Base-by-base conservation (phyloP, 2,113 vertebrate species). In the Macaca nemestrina region DNA sequence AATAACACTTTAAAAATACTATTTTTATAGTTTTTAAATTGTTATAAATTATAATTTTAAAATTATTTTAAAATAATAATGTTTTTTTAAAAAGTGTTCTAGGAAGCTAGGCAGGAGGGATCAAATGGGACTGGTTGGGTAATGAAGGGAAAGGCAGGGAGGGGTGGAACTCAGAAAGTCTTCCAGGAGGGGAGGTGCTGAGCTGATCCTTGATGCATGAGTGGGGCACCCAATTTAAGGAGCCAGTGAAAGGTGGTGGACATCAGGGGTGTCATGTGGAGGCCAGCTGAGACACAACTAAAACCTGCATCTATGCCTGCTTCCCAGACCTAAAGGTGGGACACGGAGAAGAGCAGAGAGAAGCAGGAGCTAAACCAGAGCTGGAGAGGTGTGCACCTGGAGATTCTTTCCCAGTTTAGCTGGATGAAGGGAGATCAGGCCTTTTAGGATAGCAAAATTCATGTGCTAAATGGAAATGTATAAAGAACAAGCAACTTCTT, bases 381-480 rank as follows among this genome's bases (percentile, higher is more conserved):
- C 8, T 11, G 11, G 18, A 50, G 61, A 75, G 30, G 5, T 7
- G 2, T 6, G 20, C 5, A 7, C 17, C 35, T n/a, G 3, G 3
- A n/a, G 76, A 38, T 2, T 67, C 61, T 72, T 61, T 30, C 5
- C 32, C 70, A 48, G 48, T 10, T 59, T 2, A 91, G 17, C 40
- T 5, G 17, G 75, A 16, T 40, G 13, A 11, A 81, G 55, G 70
- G 38, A 87, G 75, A 55, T 16, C 30, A 61, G 50, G 43, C 17
- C 8, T 79, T 91, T 45, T 40, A 27, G 1, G 22, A 9, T 5
- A 68, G 32, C 43, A 35, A 55, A 5, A 68, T 96, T 43, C 79
- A 78, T 61, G 30, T 0, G 22, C 40, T 40, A 68, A 57, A 59
- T 22, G 3, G 1, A 78, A 38, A 43, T 61, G 32, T 38, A 35